These are phyloP conservation scores for Sakesphorus luctuosus DNA, from an alignment of 2,113 vertebrate genomes.

Conservation along the genomic window DNA sequence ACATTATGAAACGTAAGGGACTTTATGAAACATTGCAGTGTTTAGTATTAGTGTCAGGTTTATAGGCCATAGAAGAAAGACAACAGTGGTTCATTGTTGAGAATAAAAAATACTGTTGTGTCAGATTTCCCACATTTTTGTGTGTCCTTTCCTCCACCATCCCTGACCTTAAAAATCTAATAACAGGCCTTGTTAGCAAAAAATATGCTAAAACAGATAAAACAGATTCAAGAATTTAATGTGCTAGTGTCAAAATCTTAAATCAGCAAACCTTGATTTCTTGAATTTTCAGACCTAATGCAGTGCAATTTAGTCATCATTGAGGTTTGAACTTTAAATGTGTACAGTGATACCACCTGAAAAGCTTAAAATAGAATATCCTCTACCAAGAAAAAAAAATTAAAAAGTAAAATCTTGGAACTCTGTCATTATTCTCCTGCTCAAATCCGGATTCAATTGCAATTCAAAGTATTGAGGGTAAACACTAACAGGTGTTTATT, in stretches of 20 bases:
- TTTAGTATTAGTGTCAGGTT: not conserved
- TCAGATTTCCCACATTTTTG: not conserved
- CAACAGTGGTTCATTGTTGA: not conserved
- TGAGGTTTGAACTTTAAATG: not conserved
- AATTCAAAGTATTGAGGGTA: not conserved
- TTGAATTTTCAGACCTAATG: not conserved
- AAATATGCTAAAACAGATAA: not conserved
- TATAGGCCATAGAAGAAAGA: not conserved
- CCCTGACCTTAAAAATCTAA: not conserved
- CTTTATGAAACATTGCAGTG: not conserved
- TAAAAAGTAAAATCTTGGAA: not conserved
- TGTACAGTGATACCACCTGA: not conserved
- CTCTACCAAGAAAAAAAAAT: not conserved
- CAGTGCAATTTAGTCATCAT: not conserved
- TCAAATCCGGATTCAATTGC: not conserved
- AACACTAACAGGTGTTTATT: not conserved
- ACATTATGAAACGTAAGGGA: not conserved
- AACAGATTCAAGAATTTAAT: not conserved
- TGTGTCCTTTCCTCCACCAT: not conserved
- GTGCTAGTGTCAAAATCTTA: not conserved
- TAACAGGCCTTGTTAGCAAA: not conserved
- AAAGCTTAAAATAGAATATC: not conserved
- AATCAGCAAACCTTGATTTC: not conserved
- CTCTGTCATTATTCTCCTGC: not conserved
- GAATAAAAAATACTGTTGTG: not conserved